phyloP scores from a whole-genome alignment of 2,888 invertebrate genomes.

The Pheosia gnoma region DNA sequence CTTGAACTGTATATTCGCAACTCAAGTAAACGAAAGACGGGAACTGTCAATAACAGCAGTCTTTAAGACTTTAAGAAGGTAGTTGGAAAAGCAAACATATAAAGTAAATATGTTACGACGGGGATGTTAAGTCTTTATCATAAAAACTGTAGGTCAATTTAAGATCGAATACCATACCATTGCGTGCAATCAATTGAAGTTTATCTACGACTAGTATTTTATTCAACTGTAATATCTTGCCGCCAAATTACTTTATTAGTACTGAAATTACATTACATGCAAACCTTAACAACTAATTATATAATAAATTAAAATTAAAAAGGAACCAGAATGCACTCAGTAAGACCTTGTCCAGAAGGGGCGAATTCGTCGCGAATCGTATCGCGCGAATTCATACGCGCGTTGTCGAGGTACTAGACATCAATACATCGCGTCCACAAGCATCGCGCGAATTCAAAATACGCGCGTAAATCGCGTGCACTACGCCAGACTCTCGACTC shows the following conservation, averaged over 20 bases:
- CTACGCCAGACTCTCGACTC: too few relatives aligned
- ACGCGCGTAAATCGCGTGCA: too few relatives aligned
- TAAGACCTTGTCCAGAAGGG: too few relatives aligned
- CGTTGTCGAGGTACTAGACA: too few relatives aligned
- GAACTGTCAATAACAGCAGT: conserved; percentile 52
- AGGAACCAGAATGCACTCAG: too few relatives aligned
- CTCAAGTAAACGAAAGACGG: conserved; percentile 32
- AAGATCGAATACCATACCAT: background rate
- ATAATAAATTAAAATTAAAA: too few relatives aligned
- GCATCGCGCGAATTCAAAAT: too few relatives aligned
- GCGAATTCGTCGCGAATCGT: too few relatives aligned
- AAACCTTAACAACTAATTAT: too few relatives aligned
- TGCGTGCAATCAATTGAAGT: conserved; percentile 2
- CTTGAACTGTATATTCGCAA: conserved; percentile 32
- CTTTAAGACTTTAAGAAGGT: conserved; percentile 37
- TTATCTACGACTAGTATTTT: background rate
- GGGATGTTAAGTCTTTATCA: conserved; percentile 15
- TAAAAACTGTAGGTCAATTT: background rate
- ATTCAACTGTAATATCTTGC: background rate
- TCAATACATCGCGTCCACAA: too few relatives aligned
- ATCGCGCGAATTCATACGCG: too few relatives aligned
- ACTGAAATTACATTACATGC: background rate
- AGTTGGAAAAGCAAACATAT: conserved; percentile 42
- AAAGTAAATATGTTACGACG: conserved; percentile 22
- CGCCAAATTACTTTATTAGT: too few relatives aligned